A percentile compares a stretch with the other conserved stretches of the same genome.
Conservation (phyloP, 2,797 vertebrate species). For the Pseudochirops corinnae region DNA sequence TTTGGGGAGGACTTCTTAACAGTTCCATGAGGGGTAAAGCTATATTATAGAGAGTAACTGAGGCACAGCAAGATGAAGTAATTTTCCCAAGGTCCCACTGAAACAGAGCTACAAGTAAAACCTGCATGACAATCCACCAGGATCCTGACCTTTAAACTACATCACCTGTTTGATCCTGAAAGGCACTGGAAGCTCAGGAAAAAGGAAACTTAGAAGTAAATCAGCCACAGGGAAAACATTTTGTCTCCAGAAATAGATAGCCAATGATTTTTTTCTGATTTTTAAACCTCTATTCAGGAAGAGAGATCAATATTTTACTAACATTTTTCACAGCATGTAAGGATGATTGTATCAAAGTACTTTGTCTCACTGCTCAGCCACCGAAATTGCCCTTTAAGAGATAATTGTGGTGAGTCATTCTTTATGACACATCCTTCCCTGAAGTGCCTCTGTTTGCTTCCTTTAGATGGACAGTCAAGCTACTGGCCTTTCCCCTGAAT, state of each 20-base stretch:
- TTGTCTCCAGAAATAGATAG: neutral
- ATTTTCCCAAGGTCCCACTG: neutral
- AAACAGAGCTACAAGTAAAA: neutral
- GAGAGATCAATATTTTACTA: neutral
- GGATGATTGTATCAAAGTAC: conserved; percentile 17
- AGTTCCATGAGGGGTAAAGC: neutral
- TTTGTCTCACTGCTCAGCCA: neutral
- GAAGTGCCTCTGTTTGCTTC: neutral
- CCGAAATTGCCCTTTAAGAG: neutral
- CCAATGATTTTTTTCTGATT: neutral
- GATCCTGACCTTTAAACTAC: neutral
- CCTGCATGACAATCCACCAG: neutral
- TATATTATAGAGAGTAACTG: neutral
- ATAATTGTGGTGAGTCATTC: neutral
- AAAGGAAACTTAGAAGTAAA: accelerated
- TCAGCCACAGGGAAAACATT: neutral
- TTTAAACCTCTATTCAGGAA: conserved; percentile 3
- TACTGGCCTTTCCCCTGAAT: neutral
- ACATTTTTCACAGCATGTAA: neutral
- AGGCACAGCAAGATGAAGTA: neutral
- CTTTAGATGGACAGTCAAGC: conserved; percentile 5
- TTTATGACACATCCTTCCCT: neutral
- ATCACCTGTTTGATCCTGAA: neutral
- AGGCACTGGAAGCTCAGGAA: neutral
- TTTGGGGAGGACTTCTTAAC: neutral